A percentile compares a stretch with the other conserved stretches of the same genome.
Evolutionary conservation across 2,888 invertebrate genomes (phyloP).

Genomic region (Craniophora ligustri): DNA sequence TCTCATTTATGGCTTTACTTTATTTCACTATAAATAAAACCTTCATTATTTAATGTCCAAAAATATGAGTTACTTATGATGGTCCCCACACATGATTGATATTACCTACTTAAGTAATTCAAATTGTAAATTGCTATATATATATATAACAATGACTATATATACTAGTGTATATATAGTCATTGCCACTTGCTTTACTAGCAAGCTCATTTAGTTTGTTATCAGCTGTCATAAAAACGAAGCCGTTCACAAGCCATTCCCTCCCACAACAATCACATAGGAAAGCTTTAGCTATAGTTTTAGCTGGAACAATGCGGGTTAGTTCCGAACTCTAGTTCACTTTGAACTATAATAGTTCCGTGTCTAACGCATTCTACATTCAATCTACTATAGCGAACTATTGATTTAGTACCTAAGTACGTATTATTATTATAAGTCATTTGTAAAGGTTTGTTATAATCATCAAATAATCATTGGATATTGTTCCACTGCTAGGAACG

Average conservation of each 20-base stretch:
- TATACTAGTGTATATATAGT: too few relatives aligned
- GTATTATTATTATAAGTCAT: too few relatives aligned
- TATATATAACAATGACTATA: too few relatives aligned
- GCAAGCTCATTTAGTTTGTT: conserved; percentile 32
- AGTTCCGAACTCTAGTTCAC: conserved; percentile 35
- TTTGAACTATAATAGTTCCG: conserved; percentile 23
- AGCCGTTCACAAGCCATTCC: conserved; percentile 52
- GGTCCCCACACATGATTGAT: not conserved
- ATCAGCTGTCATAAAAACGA: conserved; percentile 66
- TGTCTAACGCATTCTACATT: not conserved
- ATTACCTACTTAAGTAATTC: conserved; percentile 4
- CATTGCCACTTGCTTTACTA: too few relatives aligned
- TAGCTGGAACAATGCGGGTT: conserved; percentile 15
- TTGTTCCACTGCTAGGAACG: too few relatives aligned
- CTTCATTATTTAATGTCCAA: not conserved
- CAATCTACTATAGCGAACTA: too few relatives aligned
- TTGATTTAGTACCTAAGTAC: too few relatives aligned
- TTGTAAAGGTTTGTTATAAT: too few relatives aligned
- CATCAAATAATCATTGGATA: too few relatives aligned
- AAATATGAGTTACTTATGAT: not conserved
- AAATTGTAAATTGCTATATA: conserved; percentile 14
- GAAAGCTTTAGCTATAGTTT: conserved; percentile 22
- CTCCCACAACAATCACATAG: conserved; percentile 35
- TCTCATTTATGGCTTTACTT: too few relatives aligned
- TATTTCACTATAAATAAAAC: not conserved